A percentile compares a stretch with the other conserved stretches of the same genome.
Evolutionary conservation across 2,888 invertebrate genomes (phyloP).

Genomic region (Lepidocyrtoides sp.): DNA sequence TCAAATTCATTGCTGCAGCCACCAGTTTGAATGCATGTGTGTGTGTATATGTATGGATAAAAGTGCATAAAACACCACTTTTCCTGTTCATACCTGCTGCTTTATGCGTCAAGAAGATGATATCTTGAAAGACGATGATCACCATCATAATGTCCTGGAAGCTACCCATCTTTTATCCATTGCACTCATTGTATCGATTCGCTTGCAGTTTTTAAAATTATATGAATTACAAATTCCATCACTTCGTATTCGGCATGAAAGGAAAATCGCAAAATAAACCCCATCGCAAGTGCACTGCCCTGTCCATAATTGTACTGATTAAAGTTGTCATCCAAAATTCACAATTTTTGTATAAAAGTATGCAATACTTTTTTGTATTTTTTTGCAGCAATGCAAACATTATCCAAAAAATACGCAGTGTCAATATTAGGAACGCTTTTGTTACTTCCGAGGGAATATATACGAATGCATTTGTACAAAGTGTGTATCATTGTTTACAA

Average conservation of each 20-base stretch:
- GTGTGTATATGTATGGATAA: not conserved
- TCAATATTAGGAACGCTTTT: too few relatives aligned
- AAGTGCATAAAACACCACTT: conserved; percentile 59
- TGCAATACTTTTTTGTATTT: too few relatives aligned
- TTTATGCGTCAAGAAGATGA: conserved; percentile 72
- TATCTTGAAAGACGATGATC: conserved; percentile 70
- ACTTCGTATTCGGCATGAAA: too few relatives aligned
- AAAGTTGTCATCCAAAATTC: too few relatives aligned
- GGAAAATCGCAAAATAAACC: too few relatives aligned
- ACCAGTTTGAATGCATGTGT: conserved; percentile 18
- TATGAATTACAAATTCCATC: conserved; percentile 12
- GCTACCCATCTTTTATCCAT: conserved; percentile 73
- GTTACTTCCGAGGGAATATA: too few relatives aligned
- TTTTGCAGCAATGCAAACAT: not conserved
- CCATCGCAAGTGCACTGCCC: too few relatives aligned
- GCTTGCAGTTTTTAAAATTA: not conserved
- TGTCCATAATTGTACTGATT: too few relatives aligned
- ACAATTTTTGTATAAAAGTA: too few relatives aligned
- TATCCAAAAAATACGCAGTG: too few relatives aligned
- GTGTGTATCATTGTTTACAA: too few relatives aligned
- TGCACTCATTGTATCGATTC: not conserved
- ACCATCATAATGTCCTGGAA: conserved; percentile 55
- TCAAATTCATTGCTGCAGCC: conserved; percentile 35
- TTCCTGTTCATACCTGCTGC: conserved; percentile 71
- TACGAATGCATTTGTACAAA: too few relatives aligned